Evolutionary conservation across 2,113 vertebrate genomes (phyloP).

Genomic region (Halcyon senegalensis): DNA sequence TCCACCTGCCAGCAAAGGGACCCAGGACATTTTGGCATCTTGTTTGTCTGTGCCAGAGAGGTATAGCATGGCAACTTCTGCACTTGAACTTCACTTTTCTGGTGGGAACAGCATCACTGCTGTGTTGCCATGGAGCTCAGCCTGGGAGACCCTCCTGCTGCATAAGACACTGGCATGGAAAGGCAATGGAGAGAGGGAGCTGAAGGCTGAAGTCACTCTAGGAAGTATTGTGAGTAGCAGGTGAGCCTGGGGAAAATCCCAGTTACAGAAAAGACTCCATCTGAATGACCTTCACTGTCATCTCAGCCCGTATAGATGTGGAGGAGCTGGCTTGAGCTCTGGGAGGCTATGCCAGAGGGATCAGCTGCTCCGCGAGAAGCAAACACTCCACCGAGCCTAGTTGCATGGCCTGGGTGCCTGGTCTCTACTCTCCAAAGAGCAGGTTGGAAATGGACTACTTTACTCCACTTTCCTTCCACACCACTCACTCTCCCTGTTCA

Average conservation of each 20-base stretch:
- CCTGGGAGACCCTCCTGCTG: neutral
- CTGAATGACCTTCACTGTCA: neutral
- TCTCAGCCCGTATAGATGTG: neutral
- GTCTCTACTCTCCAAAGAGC: neutral
- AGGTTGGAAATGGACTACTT: neutral
- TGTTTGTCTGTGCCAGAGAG: neutral
- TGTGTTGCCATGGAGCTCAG: neutral
- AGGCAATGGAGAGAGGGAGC: neutral
- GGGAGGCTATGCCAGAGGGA: neutral
- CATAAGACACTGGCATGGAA: neutral
- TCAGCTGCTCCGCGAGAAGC: fast-evolving
- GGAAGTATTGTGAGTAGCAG: neutral
- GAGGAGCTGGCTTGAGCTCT: neutral
- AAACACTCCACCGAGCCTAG: neutral
- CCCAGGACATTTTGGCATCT: neutral
- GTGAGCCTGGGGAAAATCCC: neutral
- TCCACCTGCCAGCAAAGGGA: neutral
- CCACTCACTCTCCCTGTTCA: neutral
- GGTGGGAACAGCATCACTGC: neutral
- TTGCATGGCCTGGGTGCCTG: neutral
- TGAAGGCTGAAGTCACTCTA: neutral
- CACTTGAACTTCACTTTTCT: neutral
- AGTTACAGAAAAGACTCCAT: neutral
- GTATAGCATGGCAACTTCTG: neutral
- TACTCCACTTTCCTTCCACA: neutral